phyloP scores from a whole-genome alignment of 2,797 vertebrate genomes.

The Pterois miles region DNA sequence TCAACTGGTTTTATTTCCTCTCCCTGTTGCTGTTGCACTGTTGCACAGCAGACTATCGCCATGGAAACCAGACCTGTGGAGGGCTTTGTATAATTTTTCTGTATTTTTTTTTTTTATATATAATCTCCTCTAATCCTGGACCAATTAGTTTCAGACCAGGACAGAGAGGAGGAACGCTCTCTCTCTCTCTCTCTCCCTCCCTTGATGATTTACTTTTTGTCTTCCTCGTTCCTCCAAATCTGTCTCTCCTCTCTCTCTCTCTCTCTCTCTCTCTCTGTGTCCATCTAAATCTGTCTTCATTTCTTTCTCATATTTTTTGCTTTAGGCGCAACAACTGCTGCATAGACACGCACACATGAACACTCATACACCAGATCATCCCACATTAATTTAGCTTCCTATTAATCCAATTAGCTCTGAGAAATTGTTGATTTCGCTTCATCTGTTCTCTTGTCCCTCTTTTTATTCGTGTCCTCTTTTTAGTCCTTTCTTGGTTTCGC shows the following conservation, averaged over 20 bases:
- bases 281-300: conserved; percentile 21
- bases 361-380: conserved; percentile 35
- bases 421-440: conserved; percentile 48
- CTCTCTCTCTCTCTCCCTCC: conserved; percentile 11
- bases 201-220: conserved; percentile 49
- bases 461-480: conserved; percentile 7
- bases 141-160: conserved; percentile 85
- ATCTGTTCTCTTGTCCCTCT: conserved; percentile 5
- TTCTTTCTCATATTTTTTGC: conserved; percentile 10
- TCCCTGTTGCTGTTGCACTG: conserved; percentile 60
- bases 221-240: conserved; percentile 17
- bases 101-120: conserved; percentile 50
- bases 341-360: conserved; percentile 15
- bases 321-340: conserved; percentile 4
- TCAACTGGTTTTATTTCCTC: conserved; percentile 60
- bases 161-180: conserved; percentile 60
- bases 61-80: conserved; percentile 73
- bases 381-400: conserved; percentile 45
- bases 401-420: conserved; percentile 65
- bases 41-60: conserved; percentile 61
- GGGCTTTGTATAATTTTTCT: conserved; percentile 62
- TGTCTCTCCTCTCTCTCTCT: background rate
- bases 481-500: background rate
- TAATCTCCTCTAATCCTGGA: conserved; percentile 83
- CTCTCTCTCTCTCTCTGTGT: background rate